phyloP scores from a whole-genome alignment of 2,113 vertebrate genomes.

The Pardalotus punctatus region DNA sequence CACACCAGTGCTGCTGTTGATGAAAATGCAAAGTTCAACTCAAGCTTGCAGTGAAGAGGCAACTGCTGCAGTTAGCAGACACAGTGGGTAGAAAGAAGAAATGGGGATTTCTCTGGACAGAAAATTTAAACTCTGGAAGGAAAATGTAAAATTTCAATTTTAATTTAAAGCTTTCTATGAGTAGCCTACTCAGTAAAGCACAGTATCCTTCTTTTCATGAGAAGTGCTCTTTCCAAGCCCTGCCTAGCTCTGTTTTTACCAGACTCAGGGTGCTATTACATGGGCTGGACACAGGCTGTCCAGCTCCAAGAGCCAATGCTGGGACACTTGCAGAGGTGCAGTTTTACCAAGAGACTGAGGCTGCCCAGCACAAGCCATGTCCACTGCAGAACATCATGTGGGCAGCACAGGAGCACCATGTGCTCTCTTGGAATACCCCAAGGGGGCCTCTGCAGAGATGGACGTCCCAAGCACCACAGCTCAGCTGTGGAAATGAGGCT shows the following conservation, averaged over 20 bases:
- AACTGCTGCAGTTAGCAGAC: neutral
- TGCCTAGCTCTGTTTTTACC: neutral
- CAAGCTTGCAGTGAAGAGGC: neutral
- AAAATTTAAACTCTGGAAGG: neutral
- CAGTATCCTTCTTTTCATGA: neutral
- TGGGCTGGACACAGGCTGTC: neutral
- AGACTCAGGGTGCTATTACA: neutral
- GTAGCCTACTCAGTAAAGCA: neutral
- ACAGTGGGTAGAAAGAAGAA: neutral
- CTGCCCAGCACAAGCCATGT: neutral
- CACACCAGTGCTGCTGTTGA: neutral
- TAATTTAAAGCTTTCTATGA: neutral
- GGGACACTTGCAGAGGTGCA: neutral
- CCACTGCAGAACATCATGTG: neutral
- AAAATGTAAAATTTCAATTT: neutral
- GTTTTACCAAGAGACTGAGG: neutral
- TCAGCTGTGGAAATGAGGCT: neutral
- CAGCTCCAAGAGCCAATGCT: neutral
- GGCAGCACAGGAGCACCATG: neutral
- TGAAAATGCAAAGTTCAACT: neutral
- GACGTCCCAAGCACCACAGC: neutral
- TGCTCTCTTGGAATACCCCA: neutral
- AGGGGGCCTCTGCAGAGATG: neutral
- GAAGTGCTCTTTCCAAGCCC: neutral
- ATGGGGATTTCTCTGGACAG: neutral